Base-by-base conservation (phyloP, 2,888 invertebrate genomes). In the Spodoptera littoralis region DNA sequence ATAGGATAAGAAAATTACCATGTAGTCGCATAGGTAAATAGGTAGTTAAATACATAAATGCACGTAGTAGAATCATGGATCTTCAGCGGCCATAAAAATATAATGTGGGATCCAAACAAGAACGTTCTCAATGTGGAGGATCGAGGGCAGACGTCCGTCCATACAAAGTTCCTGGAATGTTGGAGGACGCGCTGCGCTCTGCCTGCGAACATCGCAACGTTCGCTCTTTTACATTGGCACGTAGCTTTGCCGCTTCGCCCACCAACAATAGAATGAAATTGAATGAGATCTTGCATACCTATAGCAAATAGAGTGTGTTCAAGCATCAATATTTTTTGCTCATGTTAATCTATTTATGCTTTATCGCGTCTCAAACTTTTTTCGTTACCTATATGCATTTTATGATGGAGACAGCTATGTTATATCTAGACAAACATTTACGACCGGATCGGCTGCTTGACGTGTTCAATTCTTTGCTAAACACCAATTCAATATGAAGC, bases 401-500 rank as follows among this genome's bases (percentile, higher is more conserved):
- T 42, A 27, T 51, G 51, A 64, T 41, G 45, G 48, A 50, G 48
- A 60, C 45, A 65, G 47, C 47, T 61, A 41, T 55, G 18, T 63
- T 70, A 73, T 75, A 74, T 72, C 58, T 63, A 60, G 74, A 70
- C 68, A 75, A 82, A 80, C 49, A 64, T 76, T 64, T 73, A 64
- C 64, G 82, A 82, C 72, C 84, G 73, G 82, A 81, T 85, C 82
- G 81, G 76, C 80, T 79, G 82, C 81, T 81, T 36, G 84, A 86
- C 84, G 84, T 87, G 85, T 88, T 90, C 83, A 82, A 72, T 81
- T 88, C 80, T 88, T 76, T 67, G 84, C 82, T 79, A 87, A 88
- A 88, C 89, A 87, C 88, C 84, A 79, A 83, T 80, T 87, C 92
- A 93, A 93, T 92, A 91, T 89, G 92, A 92, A 92, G 87, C 81